These are phyloP conservation scores for Bombus confusus DNA, from an alignment of 1,140 invertebrate genomes.

Conservation along the genomic window DNA sequence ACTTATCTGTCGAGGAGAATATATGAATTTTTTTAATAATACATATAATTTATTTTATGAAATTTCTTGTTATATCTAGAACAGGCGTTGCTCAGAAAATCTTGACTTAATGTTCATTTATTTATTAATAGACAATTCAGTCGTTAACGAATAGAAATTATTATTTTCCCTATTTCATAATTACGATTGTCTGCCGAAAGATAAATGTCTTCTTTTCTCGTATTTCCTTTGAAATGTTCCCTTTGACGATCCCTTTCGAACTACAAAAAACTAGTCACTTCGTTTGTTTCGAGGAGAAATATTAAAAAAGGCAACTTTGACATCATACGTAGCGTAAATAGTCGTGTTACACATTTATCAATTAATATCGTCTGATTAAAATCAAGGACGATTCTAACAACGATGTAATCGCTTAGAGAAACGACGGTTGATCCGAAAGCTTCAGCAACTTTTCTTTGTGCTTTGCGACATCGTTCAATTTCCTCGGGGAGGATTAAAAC, in stretches of 20 bases:
- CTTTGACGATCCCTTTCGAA: too few relatives aligned
- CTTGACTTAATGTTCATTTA: too few relatives aligned
- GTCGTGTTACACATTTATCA: background rate
- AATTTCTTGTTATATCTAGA: background rate
- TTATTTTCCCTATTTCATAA: too few relatives aligned
- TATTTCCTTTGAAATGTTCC: too few relatives aligned
- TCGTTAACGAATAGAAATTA: background rate
- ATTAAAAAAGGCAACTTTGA: background rate
- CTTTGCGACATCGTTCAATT: slow-evolving; percentile 1
- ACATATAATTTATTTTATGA: background rate
- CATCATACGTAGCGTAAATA: background rate
- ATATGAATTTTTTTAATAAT: too few relatives aligned
- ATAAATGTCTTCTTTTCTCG: too few relatives aligned
- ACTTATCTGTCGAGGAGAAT: too few relatives aligned
- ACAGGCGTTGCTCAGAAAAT: too few relatives aligned
- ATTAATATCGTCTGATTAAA: background rate
- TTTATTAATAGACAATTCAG: background rate
- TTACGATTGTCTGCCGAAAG: too few relatives aligned
- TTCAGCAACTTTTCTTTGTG: background rate
- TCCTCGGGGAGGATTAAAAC: slow-evolving; percentile 21
- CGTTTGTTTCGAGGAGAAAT: background rate
- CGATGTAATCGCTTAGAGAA: too few relatives aligned
- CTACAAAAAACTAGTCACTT: too few relatives aligned
- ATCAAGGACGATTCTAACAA: background rate
- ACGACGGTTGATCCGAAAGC: too few relatives aligned